These are phyloP conservation scores for Thereva unica DNA, from an alignment of 2,888 invertebrate genomes.

Conservation along the genomic window DNA sequence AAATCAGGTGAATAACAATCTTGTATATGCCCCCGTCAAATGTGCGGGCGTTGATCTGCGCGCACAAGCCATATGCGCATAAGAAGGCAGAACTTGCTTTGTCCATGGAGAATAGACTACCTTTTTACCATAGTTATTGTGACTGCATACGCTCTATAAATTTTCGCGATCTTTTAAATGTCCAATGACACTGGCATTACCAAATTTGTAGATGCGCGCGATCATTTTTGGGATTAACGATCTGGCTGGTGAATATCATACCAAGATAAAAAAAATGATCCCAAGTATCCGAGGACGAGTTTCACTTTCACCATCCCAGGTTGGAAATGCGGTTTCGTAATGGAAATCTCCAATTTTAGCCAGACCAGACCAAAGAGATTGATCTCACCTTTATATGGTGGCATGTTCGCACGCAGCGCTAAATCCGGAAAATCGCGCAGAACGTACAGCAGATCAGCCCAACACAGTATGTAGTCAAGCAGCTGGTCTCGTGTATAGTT, in stretches of 20 bases:
- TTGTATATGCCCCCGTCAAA: no score
- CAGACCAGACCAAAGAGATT: conserved; percentile 2
- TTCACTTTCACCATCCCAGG: conserved; percentile 23
- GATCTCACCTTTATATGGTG: conserved; percentile 12
- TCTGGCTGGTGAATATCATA: conserved; percentile 11
- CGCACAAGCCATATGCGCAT: no score
- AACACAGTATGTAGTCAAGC: no score
- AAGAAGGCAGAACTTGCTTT: no score
- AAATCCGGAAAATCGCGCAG: conserved; percentile 24
- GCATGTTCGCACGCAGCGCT: conserved; percentile 15
- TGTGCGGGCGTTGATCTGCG: no score
- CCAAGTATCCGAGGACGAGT: conserved; percentile 14
- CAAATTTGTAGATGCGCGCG: no score
- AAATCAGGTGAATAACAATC: conserved; percentile 12
- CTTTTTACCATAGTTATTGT: no score
- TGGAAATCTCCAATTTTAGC: conserved; percentile 24
- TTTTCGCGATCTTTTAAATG: no score
- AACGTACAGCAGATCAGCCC: neutral
- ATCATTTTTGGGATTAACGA: neutral
- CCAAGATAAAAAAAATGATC: neutral
- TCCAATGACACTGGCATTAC: no score
- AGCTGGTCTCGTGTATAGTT: no score
- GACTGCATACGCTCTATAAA: no score
- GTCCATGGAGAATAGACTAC: no score
- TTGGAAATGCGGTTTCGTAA: conserved; percentile 23